Evolutionary conservation across 1,140 invertebrate genomes (phyloP).

Genomic region (Neodiprion fabricii): DNA sequence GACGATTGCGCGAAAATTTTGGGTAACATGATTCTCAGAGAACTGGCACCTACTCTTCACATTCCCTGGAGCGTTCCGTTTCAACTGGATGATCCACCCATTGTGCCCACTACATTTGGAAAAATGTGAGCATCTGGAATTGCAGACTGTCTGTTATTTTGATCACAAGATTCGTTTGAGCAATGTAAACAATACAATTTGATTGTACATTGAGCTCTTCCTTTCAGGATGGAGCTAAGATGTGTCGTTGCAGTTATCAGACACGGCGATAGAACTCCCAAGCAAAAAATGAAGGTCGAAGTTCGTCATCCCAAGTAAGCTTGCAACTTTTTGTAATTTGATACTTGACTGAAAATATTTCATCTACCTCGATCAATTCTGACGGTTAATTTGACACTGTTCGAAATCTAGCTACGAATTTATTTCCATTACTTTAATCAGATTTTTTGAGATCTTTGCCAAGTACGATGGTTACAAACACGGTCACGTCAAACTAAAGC

Average conservation of each 20-base stretch:
- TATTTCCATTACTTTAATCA: constrained; percentile 51
- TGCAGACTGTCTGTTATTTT: constrained; percentile 11
- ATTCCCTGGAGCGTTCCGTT: constrained; percentile 97
- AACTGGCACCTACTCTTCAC: constrained; percentile 92
- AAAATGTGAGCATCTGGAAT: constrained; percentile 78
- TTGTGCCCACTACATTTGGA: constrained; percentile 98
- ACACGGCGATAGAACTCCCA: constrained; percentile 98
- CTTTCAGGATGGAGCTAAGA: constrained; percentile 89
- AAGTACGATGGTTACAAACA: constrained; percentile 96
- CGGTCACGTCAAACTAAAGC: constrained; percentile 96
- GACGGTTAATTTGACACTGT: background rate
- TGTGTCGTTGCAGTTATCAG: constrained; percentile 98
- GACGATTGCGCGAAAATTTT: constrained; percentile 99
- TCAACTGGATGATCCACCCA: constrained; percentile 97
- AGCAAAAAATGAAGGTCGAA: constrained; percentile 99
- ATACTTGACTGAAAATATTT: constrained; percentile 8
- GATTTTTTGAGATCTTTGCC: constrained; percentile 98
- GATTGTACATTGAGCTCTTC: constrained; percentile 17
- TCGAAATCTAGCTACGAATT: constrained; percentile 1
- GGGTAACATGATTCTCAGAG: constrained; percentile 91
- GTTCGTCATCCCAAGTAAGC: constrained; percentile 96
- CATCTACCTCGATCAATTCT: constrained; percentile 14
- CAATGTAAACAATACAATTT: background rate
- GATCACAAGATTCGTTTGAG: background rate
- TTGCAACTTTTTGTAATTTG: constrained; percentile 1